Base-by-base conservation (phyloP, 2,888 invertebrate species). In the Carcina quercana region DNA sequence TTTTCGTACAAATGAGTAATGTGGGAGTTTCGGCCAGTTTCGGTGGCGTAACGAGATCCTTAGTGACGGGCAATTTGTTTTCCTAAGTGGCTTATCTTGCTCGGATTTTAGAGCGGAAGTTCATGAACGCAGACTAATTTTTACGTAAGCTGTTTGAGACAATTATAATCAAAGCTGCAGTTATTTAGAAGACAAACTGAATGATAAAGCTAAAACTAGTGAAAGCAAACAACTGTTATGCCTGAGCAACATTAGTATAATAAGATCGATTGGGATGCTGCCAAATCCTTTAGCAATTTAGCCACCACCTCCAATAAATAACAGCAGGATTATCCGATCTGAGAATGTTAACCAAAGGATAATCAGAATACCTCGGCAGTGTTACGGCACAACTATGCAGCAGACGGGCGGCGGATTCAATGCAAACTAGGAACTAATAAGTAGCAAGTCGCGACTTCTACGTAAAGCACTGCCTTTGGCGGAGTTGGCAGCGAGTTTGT, bases 1-100 rank as follows among this genome's bases (percentile, higher is more conserved):
- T 61, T 68, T 66, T 52, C 58, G 58, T 56, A 53, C 53, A 56
- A 69, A 74, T 73, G 65, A 73, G 48, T 68, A 58, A 65, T 56
- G 56, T 55, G 45, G 48, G 54, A 57, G 49, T 31, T 35, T 27
- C 22, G 15, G 8, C 11, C 24, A 35, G 43, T 48, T 47, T 47
- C 40, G 43, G 37, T 37, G 30, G 15, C 37, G 41, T 38, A 42
- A 43, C 32, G 28, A 34, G 30, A 28, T 35, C 37, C 39, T 35
- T 14, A 25, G 37, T 33, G 29, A 30, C 24, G 25, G 29, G 33
- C 34, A 36, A 42, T 42, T 37, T 41, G 36, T 38, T 24, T 13
- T 14, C 11, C n/a, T 24, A 24, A 25, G 27, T 27, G 27, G 13
- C 15, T 22, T 14, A 13, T 13, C 3, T 6, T 22, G 2, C 3